A percentile compares a stretch with the other conserved stretches of the same genome.
These are phyloP conservation scores for Lutraria lutraria DNA, from an alignment of 2,888 invertebrate genomes.

Conservation along the genomic window DNA sequence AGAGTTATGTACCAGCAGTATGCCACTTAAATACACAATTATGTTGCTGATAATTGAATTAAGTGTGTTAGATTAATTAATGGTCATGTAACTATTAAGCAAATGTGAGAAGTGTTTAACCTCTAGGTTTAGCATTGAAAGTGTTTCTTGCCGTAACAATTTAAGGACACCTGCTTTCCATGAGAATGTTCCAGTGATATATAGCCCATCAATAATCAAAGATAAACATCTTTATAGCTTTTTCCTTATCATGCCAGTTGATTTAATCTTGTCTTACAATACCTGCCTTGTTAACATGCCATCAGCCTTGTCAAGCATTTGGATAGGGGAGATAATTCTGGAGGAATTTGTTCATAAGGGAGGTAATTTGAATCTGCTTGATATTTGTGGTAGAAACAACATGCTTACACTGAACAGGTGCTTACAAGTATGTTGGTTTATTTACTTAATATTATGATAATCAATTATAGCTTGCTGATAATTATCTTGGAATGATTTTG, in stretches of 20 bases:
- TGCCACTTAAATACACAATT: neutral
- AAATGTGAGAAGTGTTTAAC: neutral
- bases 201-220: constrained; percentile 45
- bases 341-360: neutral
- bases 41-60: neutral
- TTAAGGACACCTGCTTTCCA: neutral
- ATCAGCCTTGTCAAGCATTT: constrained; percentile 3
- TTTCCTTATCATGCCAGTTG: constrained; percentile 44
- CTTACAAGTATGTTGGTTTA: neutral
- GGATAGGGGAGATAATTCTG: constrained; percentile 36
- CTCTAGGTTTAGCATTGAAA: neutral
- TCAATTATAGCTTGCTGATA: neutral
- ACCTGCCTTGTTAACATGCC: constrained; percentile 36
- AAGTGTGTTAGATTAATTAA: neutral
- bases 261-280: constrained; percentile 25
- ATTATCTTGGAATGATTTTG: neutral
- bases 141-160: neutral
- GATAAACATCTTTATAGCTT: constrained; percentile 40
- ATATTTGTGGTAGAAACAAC: neutral
- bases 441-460: neutral
- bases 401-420: constrained; percentile 16
- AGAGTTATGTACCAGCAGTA: constrained; percentile 14
- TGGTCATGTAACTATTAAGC: neutral
- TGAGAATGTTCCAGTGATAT: constrained; percentile 28
- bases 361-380: constrained; percentile 19